Percentiles rank a stretch among this genome's conserved stretches.
Evolutionary conservation across 2,797 vertebrate species (phyloP).

Genomic region (Avahi laniger): DNA sequence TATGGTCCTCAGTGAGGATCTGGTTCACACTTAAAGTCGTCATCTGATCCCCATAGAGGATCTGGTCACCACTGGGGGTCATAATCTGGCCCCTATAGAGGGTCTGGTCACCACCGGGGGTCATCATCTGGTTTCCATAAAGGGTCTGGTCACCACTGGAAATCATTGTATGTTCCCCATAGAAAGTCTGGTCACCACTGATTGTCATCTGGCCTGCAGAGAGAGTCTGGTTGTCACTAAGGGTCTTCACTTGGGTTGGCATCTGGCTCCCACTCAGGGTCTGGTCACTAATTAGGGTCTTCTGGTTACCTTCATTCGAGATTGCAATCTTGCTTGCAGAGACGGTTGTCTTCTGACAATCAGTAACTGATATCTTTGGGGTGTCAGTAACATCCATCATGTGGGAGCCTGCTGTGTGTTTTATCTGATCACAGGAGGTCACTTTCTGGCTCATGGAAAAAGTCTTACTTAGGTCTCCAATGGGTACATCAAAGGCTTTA

Average conservation of each 20-base stretch:
- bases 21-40: background rate
- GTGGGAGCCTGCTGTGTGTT: background rate
- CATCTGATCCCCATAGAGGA: rapidly evolving
- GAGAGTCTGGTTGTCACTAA: background rate
- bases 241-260: background rate
- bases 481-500: background rate
- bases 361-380: background rate
- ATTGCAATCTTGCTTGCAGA: background rate
- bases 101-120: background rate
- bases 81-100: too few species aligned
- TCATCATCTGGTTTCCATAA: rapidly evolving
- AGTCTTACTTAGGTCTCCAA: background rate
- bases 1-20: too few species aligned
- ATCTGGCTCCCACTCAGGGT: background rate
- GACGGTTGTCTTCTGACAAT: background rate
- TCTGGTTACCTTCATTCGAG: background rate
- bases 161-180: too few species aligned
- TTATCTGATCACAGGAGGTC: background rate
- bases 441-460: background rate
- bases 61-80: background rate
- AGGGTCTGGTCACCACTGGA: rapidly evolving
- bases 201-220: background rate
- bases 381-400: background rate
- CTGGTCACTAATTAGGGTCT: background rate
- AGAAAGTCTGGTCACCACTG: background rate